Base-by-base conservation (phyloP, 2,113 vertebrate species). In the Centrocercus urophasianus region DNA sequence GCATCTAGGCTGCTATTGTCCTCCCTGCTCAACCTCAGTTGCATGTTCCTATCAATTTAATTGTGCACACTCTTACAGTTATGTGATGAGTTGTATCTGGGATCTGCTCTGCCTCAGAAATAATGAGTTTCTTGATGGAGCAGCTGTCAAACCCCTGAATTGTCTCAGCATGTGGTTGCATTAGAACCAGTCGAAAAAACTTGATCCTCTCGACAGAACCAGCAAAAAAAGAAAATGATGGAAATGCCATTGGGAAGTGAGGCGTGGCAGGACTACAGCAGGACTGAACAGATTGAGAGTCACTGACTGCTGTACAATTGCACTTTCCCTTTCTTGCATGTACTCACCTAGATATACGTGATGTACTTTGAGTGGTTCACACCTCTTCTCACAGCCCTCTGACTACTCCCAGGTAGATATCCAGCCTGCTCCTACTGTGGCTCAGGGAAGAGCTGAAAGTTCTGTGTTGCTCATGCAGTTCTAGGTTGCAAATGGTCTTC, bases 91-190 rank as follows among this genome's bases (percentile, higher is more conserved):
- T 20, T 86, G 77, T 25, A 50, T 77, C 50, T 52, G 56, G 38
- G n/a, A 64, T n/a, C 73, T 67, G 21, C 69, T 67, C 32, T 72
- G 70, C 21, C 24, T 67, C 64, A 64, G 86, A 84, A 88, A 72
- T 38, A 75, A 72, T 67, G 40, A 27, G 77, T 89, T 89, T 69
- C 66, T 72, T 87, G 36, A 20, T 70, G 43, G 34, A 84, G 32
- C 91, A 87, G 70, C 84, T 93, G 86, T 81, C 89, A 88, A 38
- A 7, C 34, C 48, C 7, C 34, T 73, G 52, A 90, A 64, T 25
- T 78, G 5, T 57, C 82, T 87, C 89, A 75, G 84, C n/a, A 17
- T 79, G 87, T 36, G 38, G 48, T 40, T 75, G 48, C 57, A 38
- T 84, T 78, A 72, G 61, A 60, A 84, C 38, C 80, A 65, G 36